A percentile compares a stretch with the other conserved stretches of the same genome.
These are phyloP conservation scores for Aegithalos caudatus DNA, from an alignment of 2,113 vertebrate species.

Conservation along the genomic window DNA sequence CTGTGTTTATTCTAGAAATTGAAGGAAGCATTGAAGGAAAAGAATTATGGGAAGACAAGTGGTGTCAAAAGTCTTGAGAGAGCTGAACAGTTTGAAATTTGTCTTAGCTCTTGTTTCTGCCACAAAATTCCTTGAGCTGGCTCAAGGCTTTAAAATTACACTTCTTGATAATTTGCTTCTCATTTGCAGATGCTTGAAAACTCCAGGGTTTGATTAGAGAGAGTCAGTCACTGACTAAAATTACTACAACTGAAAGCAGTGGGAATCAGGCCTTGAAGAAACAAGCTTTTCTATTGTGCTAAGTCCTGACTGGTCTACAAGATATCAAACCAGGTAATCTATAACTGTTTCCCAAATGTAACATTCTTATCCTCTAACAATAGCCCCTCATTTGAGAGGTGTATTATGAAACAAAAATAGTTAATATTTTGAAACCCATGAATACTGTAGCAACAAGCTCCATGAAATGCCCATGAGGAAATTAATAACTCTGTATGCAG, in stretches of 20 bases:
- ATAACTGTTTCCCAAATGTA: not conserved
- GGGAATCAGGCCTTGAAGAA: not conserved
- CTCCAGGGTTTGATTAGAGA: not conserved
- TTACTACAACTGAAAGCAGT: not conserved
- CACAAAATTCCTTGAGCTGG: not conserved
- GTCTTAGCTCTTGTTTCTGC: not conserved
- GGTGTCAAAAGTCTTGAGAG: not conserved
- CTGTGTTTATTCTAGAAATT: not conserved
- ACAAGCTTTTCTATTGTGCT: not conserved
- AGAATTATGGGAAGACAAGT: not conserved
- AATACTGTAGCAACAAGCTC: not conserved
- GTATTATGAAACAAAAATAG: conserved; percentile 5
- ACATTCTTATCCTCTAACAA: not conserved
- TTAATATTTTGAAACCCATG: not conserved
- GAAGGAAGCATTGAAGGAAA: not conserved
- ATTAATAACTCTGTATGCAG: not conserved
- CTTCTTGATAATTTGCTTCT: not conserved
- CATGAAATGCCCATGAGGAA: conserved; percentile 13
- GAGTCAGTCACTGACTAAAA: not conserved
- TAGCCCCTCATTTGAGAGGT: not conserved
- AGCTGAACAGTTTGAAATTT: not conserved
- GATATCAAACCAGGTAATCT: not conserved
- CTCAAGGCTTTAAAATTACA: not conserved
- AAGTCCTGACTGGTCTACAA: not conserved
- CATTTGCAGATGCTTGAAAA: not conserved